Percentiles rank a stretch among this genome's conserved stretches.
These are phyloP conservation scores for Erynnis tages DNA, from an alignment of 2,888 invertebrate species.

Conservation along the genomic window DNA sequence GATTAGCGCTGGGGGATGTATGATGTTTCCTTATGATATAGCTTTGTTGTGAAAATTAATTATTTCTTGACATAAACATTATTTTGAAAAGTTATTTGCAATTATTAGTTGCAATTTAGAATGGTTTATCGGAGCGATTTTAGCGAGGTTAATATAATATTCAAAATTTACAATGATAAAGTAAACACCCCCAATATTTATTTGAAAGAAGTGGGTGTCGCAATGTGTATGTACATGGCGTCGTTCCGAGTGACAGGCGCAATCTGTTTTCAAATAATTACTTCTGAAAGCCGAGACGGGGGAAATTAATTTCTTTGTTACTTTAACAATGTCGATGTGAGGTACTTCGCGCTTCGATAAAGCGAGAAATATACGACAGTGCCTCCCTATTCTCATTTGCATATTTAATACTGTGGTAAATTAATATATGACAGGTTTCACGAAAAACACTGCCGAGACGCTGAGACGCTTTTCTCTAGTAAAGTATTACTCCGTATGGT, in stretches of 20 bases:
- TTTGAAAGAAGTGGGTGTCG: conserved; percentile 23
- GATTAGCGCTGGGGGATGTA: conserved; percentile 3
- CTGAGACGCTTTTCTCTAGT: no score
- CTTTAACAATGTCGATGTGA: conserved; percentile 53
- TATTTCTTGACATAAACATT: not conserved
- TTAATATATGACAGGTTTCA: conserved; percentile 20
- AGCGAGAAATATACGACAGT: conserved; percentile 27
- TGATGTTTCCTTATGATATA: conserved; percentile 6
- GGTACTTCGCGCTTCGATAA: conserved; percentile 30
- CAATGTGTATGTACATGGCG: conserved; percentile 46
- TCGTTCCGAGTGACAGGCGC: conserved; percentile 63
- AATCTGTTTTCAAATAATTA: conserved; percentile 77
- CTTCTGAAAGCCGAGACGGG: conserved; percentile 70
- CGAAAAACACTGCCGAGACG: not conserved
- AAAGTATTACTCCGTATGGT: no score
- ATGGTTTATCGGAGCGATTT: no score
- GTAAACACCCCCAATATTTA: not conserved
- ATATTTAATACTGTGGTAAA: conserved; percentile 27
- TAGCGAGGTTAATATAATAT: no score
- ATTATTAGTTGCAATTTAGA: no score
- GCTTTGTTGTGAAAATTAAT: conserved; percentile 10
- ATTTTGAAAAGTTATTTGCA: no score
- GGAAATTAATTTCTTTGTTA: conserved; percentile 73
- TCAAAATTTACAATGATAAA: no score
- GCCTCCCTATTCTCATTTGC: conserved; percentile 26